Evolutionary conservation across 2,888 invertebrate species (phyloP), one percentile per base, ranked within the genome.

Genomic region (Lasioglossum morio): DNA sequence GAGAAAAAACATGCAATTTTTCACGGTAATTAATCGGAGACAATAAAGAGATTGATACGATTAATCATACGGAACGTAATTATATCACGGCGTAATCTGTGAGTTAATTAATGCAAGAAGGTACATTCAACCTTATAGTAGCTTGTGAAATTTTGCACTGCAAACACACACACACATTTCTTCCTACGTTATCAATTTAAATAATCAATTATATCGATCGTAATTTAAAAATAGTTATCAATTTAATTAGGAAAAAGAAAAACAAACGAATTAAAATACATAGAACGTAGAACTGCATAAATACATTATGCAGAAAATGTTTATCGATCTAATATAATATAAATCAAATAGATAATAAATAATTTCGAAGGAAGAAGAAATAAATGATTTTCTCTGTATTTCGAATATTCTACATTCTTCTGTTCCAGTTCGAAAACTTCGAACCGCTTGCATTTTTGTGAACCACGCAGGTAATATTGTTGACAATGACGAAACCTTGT

Each of bases 11-110:
- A 75, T 74, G 60, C 34, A 27, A 72, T 37, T 81, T 85, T 78
- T 84, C 81, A 57, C 43, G 37, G 40, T 75, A 84, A 86, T 78
- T 84, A 66, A 75, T 78, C 34, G 75, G 23, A 77, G n/a, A 79
- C 53, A 77, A 76, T 63, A 40, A 75, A 70, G 60, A 27, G 73
- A 34, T 8, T 37, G 30, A 73, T 40, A 69, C 43, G 34, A 72
- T 82, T 60, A 43, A 70, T 63, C 72, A n/a, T 53, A 30, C 30
- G 4, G 57, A 70, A 23, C 34, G 23, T 70, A 73, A 53, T 77
- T 60, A 74, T 60, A 27, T 23, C 70, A 27, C 43, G 34, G 23
- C 69, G 27, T 46, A 63, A 43, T 63, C 19, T 53, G 60, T 48
- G 16, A 16, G 48, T 73, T 79, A 73, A 79, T 53, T 69, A 69